phyloP scores from a whole-genome alignment of 2,797 vertebrate species.

The Myripristis jacobus region DNA sequence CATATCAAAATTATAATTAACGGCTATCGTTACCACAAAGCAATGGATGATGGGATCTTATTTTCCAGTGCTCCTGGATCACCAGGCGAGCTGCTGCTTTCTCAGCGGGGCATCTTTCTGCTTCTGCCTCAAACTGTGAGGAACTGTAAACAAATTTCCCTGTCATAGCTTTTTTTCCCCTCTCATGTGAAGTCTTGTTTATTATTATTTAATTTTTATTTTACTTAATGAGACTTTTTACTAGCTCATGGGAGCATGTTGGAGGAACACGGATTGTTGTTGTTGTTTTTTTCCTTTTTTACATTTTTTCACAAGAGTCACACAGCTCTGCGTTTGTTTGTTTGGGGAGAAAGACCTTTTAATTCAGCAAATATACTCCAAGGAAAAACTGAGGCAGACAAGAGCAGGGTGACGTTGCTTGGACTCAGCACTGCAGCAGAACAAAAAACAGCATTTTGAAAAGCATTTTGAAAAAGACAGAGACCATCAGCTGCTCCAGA shows the following conservation, averaged over 20 bases:
- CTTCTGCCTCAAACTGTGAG: slow-evolving; percentile 25
- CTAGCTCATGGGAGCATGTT: not conserved
- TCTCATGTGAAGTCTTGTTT: not conserved
- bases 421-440: too few relatives aligned
- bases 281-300: not conserved
- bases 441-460: not conserved
- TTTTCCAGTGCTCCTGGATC: not conserved
- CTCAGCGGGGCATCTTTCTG: slow-evolving; percentile 20
- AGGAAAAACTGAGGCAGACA: not conserved
- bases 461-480: not conserved
- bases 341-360: not conserved
- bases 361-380: not conserved
- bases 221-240: not conserved
- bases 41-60: not conserved
- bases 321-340: not conserved
- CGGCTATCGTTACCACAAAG: slow-evolving; percentile 6
- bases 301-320: not conserved
- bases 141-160: slow-evolving; percentile 27
- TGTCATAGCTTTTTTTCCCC: not conserved
- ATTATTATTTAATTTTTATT: not conserved
- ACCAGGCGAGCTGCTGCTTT: not conserved
- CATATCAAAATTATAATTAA: slow-evolving; percentile 20
- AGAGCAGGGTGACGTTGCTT: not conserved
- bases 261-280: not conserved
- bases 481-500: not conserved